phyloP scores from a whole-genome alignment of 1,140 invertebrate genomes.

The Papilio xuthus region DNA sequence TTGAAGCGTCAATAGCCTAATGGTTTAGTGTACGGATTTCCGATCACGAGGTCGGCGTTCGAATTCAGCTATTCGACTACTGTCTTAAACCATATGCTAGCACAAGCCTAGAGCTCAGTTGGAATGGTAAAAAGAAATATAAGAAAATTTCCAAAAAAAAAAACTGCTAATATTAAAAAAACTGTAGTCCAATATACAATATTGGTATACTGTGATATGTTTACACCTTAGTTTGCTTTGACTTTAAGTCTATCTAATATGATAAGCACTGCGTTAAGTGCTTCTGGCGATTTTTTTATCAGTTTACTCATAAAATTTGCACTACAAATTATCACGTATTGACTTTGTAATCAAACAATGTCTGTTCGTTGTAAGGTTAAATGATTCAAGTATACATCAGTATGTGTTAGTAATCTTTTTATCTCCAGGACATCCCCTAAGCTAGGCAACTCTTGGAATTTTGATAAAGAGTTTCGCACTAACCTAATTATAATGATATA shows the following conservation, averaged over 20 bases:
- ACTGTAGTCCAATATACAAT: not conserved
- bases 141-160: no score
- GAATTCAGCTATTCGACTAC: no score
- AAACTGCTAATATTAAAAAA: no score
- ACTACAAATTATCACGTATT: constrained; percentile 8
- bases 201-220: not conserved
- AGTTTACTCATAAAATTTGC: not conserved
- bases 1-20: no score
- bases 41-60: no score
- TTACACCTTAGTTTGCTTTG: not conserved
- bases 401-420: not conserved
- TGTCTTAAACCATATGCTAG: no score
- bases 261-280: not conserved
- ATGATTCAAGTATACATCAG: not conserved
- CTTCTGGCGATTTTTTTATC: constrained; percentile 13
- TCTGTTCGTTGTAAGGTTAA: not conserved
- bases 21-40: no score
- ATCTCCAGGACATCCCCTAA: constrained; percentile 27
- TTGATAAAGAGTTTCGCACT: constrained; percentile 23
- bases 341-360: not conserved
- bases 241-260: not conserved
- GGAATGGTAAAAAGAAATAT: no score
- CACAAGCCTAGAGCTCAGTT: no score
- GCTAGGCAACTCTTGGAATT: not conserved
- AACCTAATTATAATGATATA: constrained; percentile 17